phyloP scores from a whole-genome alignment of 2,888 invertebrate genomes.

The Idaea biselata region DNA sequence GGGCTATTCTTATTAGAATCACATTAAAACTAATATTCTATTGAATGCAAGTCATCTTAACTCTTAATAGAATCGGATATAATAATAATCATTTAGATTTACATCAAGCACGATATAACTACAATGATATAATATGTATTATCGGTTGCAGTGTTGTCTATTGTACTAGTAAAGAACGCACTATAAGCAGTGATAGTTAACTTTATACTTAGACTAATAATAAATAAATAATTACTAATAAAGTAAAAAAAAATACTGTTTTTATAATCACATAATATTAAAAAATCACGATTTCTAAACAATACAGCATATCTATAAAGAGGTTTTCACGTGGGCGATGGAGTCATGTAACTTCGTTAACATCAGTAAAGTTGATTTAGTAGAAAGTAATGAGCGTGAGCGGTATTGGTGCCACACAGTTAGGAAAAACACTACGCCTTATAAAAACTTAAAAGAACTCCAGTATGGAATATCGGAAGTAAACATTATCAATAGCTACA shows the following conservation, averaged over 20 bases:
- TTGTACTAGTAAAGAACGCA: conserved; percentile 9
- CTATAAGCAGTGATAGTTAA: conserved; percentile 23
- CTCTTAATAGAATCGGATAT: not conserved
- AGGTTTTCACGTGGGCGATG: not conserved
- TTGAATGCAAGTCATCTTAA: not conserved
- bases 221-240: conserved; percentile 9
- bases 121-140: not conserved
- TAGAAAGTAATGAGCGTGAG: too few species aligned
- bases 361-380: too few species aligned
- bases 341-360: not conserved
- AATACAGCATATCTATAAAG: not conserved
- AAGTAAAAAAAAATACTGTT: not conserved
- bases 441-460: too few species aligned
- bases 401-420: too few species aligned
- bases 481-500: too few species aligned
- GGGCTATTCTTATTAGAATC: not conserved
- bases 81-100: not conserved
- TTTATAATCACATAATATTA: not conserved
- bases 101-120: conserved; percentile 8
- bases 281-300: not conserved
- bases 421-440: too few species aligned
- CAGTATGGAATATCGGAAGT: too few species aligned
- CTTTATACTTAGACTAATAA: conserved; percentile 9
- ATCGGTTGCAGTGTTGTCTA: not conserved
- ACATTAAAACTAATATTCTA: not conserved